These are phyloP conservation scores for Troides helena DNA, from an alignment of 2,888 invertebrate genomes.

Conservation along the genomic window DNA sequence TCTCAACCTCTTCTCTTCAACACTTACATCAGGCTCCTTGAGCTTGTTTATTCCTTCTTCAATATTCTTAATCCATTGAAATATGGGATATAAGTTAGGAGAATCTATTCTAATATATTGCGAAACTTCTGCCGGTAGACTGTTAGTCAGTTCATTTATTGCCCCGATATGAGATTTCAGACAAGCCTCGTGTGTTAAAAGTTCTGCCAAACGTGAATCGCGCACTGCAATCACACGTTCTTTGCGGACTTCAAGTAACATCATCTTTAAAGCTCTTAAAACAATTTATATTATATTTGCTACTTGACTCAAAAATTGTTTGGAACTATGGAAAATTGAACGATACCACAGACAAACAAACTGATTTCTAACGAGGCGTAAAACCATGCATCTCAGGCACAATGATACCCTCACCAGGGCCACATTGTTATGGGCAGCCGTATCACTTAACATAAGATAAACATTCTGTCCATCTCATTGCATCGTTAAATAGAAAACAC, in stretches of 20 bases:
- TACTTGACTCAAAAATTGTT: too few species aligned
- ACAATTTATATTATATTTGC: too few species aligned
- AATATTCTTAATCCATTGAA: constrained; percentile 48
- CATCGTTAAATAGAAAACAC: not conserved
- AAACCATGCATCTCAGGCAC: too few species aligned
- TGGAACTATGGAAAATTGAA: too few species aligned
- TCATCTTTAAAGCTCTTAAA: constrained; percentile 9
- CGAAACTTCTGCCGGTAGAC: constrained; percentile 47
- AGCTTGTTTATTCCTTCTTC: constrained; percentile 46
- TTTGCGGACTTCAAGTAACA: constrained; percentile 56
- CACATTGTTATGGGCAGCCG: too few species aligned
- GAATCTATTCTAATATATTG: constrained; percentile 48
- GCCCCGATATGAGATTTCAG: constrained; percentile 60
- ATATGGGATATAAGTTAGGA: constrained; percentile 55
- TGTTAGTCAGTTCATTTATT: constrained; percentile 47
- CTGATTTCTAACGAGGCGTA: too few species aligned
- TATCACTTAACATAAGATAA: too few species aligned
- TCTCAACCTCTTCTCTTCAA: constrained; percentile 53
- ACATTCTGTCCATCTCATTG: too few species aligned
- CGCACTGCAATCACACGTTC: constrained; percentile 57
- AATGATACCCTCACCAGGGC: too few species aligned
- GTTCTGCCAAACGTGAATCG: constrained; percentile 51
- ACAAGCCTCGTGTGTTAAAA: constrained; percentile 54
- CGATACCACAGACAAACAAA: too few species aligned
- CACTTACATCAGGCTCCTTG: constrained; percentile 40